These are phyloP conservation scores for Fistularia commersonii DNA, from an alignment of 2,797 vertebrate species.

Conservation along the genomic window DNA sequence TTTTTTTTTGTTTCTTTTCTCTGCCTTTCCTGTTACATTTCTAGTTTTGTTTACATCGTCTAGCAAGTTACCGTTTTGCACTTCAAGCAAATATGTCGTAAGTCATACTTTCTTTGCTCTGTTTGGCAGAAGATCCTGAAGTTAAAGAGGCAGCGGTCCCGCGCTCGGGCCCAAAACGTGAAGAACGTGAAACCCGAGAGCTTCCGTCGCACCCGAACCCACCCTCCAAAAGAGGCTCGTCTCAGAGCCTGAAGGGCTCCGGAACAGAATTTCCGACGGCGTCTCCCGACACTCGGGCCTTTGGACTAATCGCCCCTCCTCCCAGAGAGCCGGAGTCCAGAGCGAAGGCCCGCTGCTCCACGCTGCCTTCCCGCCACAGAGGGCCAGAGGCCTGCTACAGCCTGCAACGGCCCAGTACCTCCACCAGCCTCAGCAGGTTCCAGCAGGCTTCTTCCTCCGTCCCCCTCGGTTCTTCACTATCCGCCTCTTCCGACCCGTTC, in stretches of 20 bases:
- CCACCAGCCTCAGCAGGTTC: slow-evolving; percentile 71
- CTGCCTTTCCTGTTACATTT: not conserved
- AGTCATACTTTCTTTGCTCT: no score
- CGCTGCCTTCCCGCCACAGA: slow-evolving; percentile 71
- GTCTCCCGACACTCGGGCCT: slow-evolving; percentile 28
- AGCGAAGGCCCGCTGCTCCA: slow-evolving; percentile 70
- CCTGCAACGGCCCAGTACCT: slow-evolving; percentile 67
- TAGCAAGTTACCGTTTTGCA: not conserved
- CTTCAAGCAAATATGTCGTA: no score
- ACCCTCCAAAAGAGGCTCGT: slow-evolving; percentile 41
- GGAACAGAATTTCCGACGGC: slow-evolving; percentile 19
- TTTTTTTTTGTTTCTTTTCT: not conserved
- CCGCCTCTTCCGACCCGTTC: not conserved
- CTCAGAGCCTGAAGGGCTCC: slow-evolving; percentile 46
- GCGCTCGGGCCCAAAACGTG: slow-evolving; percentile 30
- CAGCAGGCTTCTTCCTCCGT: slow-evolving; percentile 41
- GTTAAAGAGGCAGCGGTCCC: slow-evolving; percentile 34
- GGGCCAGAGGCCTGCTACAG: slow-evolving; percentile 55
- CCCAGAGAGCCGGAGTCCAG: slow-evolving; percentile 51
- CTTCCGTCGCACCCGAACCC: slow-evolving; percentile 14
- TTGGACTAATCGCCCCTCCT: slow-evolving; percentile 61
- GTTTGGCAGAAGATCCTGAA: no score
- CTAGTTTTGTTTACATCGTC: no score
- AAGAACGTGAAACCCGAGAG: slow-evolving; percentile 23
- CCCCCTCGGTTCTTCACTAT: slow-evolving; percentile 25